Conservation (phyloP, 2,888 invertebrate genomes). For the Eupithecia centaureata region DNA sequence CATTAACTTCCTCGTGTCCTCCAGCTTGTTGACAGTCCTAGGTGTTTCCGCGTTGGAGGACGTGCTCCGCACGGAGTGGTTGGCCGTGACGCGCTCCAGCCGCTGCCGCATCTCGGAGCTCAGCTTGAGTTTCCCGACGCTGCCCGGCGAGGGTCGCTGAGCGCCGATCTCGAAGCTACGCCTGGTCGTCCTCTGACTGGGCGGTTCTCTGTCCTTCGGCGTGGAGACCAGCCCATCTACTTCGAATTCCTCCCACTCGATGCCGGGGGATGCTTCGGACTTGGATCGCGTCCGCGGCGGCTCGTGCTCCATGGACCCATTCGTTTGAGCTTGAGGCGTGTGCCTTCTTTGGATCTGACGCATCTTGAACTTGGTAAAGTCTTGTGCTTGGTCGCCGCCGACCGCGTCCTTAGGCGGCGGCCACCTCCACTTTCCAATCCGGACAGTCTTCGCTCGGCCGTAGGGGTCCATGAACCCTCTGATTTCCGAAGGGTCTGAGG, state of each 20-base stretch:
- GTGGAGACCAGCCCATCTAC: conserved; percentile 83
- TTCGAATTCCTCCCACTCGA: conserved; percentile 95
- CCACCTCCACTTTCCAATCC: conserved; percentile 98
- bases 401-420: conserved; percentile 92
- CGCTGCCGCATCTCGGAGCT: conserved; percentile 96
- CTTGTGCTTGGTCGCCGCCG: conserved; percentile 88
- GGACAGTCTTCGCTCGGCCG: conserved; percentile 96
- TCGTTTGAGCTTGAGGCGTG: conserved; percentile 87
- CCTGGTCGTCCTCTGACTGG: conserved; percentile 73
- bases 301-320: conserved; percentile 69
- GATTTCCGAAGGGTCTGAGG: conserved; percentile 91
- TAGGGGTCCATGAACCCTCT: conserved; percentile 95
- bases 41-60: conserved; percentile 89
- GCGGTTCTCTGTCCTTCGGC: conserved; percentile 66
- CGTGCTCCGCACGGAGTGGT: conserved; percentile 92
- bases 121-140: conserved; percentile 94
- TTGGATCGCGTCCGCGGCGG: conserved; percentile 72
- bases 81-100: conserved; percentile 94
- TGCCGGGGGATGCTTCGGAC: conserved; percentile 81
- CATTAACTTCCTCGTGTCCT: conserved; percentile 93
- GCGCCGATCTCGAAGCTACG: conserved; percentile 92
- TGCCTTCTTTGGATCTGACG: conserved; percentile 91
- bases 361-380: conserved; percentile 95
- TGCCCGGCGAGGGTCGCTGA: conserved; percentile 92
- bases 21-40: conserved; percentile 90